These are phyloP conservation scores for Pyrgus malvae DNA, from an alignment of 2,888 invertebrate species.

Conservation along the genomic window DNA sequence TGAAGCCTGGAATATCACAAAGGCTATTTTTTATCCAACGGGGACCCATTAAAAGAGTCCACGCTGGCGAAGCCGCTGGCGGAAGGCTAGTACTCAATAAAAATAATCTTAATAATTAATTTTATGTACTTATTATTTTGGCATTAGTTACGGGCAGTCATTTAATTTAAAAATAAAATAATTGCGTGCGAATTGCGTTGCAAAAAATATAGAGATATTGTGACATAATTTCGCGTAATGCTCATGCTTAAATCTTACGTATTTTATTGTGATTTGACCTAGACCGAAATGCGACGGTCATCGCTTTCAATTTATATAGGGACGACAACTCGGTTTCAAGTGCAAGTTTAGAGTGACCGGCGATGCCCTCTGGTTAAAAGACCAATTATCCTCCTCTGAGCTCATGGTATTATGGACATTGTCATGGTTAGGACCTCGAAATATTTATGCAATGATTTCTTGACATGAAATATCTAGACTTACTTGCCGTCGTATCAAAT, in stretches of 20 bases:
- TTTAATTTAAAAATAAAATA: too few species aligned
- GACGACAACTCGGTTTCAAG: slow-evolving; percentile 56
- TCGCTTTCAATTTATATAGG: slow-evolving; percentile 59
- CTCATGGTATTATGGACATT: background rate
- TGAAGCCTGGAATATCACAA: too few species aligned
- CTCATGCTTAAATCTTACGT: background rate
- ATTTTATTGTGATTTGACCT: slow-evolving; percentile 45
- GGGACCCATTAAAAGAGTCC: too few species aligned
- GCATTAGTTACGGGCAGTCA: too few species aligned
- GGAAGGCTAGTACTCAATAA: too few species aligned
- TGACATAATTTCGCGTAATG: too few species aligned
- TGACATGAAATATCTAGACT: background rate
- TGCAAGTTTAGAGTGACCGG: slow-evolving; percentile 40
- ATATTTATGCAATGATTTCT: slow-evolving; percentile 4
- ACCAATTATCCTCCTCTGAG: slow-evolving; percentile 15
- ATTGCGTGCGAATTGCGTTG: too few species aligned
- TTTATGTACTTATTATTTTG: too few species aligned
- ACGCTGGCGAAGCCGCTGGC: too few species aligned
- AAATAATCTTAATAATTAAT: too few species aligned
- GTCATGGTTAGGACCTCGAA: background rate
- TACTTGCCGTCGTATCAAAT: background rate
- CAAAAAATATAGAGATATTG: too few species aligned
- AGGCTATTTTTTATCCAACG: too few species aligned
- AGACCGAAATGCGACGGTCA: slow-evolving; percentile 65
- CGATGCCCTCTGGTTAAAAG: slow-evolving; percentile 13